Evolutionary conservation across 1,140 invertebrate species (phyloP), one percentile per base, ranked within the genome.

Genomic region (Gerris buenoi): DNA sequence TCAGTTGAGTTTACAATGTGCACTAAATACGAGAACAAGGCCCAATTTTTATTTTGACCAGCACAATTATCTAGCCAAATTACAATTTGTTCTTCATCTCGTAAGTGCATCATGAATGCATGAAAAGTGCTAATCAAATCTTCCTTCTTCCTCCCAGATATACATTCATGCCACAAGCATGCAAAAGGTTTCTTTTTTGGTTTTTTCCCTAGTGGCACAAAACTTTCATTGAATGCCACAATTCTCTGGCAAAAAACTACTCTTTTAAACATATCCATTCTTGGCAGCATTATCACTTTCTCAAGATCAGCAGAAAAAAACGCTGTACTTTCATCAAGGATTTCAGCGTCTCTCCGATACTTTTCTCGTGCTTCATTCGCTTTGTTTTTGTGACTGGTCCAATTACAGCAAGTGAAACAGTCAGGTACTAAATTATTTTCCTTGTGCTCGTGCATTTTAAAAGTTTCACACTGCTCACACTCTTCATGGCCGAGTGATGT

Each of bases 31-130:
- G 57, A 46, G 22, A 65, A 68, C 10, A 71, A 57, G 63, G 26
- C 22, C 67, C 69, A 68, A 65, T 67, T 70, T 56, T 70, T 70
- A 27, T 70, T 69, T 67, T 72, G 72, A 33, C 60, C 66, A 14
- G 71, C 29, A 63, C 72, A 73, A 63, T 73, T 73, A 63, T 73
- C 70, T 28, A 72, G 46, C 71, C 71, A 72, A 60, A 73, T 56
- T 25, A 66, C 67, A 22, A 73, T 63, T 25, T 67, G 15, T 25
- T 69, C 59, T 33, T 46, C 33, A 18, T 46, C 33, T 46, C 33
- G 33, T 18, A 46, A 10, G 27, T 64, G 27, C 27, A 28, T 59
- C 13, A 71, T 22, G 62, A 65, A 65, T 14, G 57, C 57, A 64
- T 66, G 63, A 46, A 71, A 70, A 25, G 69, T 65, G 27, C 69